Percentiles rank a stretch among this genome's conserved stretches.
phyloP scores from a whole-genome alignment of 1,140 invertebrate genomes.

The Drosophila melanica region DNA sequence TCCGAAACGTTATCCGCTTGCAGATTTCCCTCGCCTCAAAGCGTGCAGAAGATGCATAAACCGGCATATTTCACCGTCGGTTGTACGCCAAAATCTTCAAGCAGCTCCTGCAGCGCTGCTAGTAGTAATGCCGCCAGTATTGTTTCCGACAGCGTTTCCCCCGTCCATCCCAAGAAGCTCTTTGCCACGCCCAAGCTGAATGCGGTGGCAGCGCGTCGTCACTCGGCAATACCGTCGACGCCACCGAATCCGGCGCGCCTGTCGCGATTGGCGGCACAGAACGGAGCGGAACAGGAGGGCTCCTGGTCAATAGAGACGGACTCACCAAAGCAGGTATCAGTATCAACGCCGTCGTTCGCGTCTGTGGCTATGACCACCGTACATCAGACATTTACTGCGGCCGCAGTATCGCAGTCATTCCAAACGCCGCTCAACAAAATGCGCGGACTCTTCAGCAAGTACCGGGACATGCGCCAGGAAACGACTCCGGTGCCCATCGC shows the following conservation, averaged over 20 bases:
- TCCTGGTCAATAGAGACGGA: not conserved
- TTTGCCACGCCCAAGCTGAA: slow-evolving; percentile 44
- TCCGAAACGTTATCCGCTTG: not conserved
- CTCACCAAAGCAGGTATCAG: not conserved
- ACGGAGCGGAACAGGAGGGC: not conserved
- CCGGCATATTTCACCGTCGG: not conserved
- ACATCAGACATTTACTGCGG: slow-evolving; percentile 1
- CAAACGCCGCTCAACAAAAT: slow-evolving; percentile 54
- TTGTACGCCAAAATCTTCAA: not conserved
- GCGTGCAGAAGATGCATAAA: slow-evolving; percentile 45
- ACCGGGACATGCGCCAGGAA: slow-evolving; percentile 31
- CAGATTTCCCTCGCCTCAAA: slow-evolving; percentile 60
- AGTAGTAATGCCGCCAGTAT: slow-evolving; percentile 14
- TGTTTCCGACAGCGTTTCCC: not conserved
- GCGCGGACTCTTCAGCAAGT: slow-evolving; percentile 57
- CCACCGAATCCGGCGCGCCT: slow-evolving; percentile 19
- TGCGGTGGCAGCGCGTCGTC: slow-evolving; percentile 8
- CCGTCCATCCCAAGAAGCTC: slow-evolving; percentile 33
- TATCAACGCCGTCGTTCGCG: slow-evolving; percentile 8
- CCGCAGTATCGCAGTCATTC: slow-evolving; percentile 49
- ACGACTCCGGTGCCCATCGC: not conserved
- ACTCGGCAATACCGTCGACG: slow-evolving; percentile 5
- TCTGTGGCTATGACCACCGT: slow-evolving; percentile 12
- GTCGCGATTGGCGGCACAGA: not conserved
- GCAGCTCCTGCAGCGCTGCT: not conserved